Percentiles rank a stretch among this genome's conserved stretches.
These are phyloP conservation scores for Alca torda DNA, from an alignment of 2,797 vertebrate genomes.

Conservation along the genomic window DNA sequence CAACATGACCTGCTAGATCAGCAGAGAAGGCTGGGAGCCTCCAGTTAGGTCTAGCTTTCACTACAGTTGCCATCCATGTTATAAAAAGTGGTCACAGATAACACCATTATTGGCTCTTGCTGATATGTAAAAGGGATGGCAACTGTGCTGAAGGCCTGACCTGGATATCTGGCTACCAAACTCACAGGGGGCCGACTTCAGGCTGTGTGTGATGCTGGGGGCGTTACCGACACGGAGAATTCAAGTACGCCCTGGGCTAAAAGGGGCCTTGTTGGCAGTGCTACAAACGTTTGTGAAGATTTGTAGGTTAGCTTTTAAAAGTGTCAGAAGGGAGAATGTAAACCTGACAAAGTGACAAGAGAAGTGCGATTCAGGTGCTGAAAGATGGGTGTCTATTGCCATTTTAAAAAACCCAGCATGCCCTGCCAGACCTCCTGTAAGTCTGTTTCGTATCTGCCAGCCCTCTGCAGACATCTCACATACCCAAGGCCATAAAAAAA, in stretches of 20 bases:
- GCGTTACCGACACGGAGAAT: not conserved
- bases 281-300: not conserved
- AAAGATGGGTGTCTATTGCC: not conserved
- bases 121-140: not conserved
- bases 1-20: not conserved
- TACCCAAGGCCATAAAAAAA: not conserved
- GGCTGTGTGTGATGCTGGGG: not conserved
- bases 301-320: not conserved
- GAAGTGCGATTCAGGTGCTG: not conserved
- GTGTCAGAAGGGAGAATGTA: not conserved
- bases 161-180: not conserved
- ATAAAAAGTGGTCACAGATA: not conserved
- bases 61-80: not conserved
- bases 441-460: not conserved
- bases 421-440: not conserved
- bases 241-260: not conserved
- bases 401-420: not conserved
- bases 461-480: not conserved
- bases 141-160: not conserved
- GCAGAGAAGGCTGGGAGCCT: not conserved
- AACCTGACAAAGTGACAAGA: not conserved
- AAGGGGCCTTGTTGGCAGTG: not conserved
- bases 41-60: not conserved
- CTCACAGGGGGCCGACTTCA: not conserved
- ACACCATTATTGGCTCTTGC: not conserved